phyloP scores from a whole-genome alignment of 2,113 vertebrate species.

The Strix aluco region DNA sequence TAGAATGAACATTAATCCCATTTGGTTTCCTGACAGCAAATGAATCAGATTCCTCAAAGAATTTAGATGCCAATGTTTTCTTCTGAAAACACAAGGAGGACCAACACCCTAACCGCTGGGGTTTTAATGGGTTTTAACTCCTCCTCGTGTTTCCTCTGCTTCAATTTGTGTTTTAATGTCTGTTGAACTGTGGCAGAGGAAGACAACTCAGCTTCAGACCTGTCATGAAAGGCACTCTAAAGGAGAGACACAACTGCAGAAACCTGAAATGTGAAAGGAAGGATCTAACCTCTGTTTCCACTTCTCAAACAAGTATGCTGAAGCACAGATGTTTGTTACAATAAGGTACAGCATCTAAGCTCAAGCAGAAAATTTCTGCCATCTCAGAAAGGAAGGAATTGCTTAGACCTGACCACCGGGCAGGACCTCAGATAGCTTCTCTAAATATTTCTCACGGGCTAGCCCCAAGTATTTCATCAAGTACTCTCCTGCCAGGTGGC shows the following conservation, averaged over 20 bases:
- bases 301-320: background rate
- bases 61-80: background rate
- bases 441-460: background rate
- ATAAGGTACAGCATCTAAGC: background rate
- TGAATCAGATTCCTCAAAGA: background rate
- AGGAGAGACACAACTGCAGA: background rate
- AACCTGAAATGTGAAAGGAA: background rate
- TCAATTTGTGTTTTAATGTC: background rate
- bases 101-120: background rate
- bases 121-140: background rate
- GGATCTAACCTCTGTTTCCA: background rate
- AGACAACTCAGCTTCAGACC: background rate
- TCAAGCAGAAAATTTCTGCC: background rate
- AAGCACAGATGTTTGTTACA: background rate
- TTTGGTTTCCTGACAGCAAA: background rate
- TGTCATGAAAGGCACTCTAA: background rate
- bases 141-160: background rate
- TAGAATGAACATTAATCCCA: background rate
- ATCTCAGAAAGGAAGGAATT: background rate
- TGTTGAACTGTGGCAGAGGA: background rate
- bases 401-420: background rate
- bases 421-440: background rate
- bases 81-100: background rate
- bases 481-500: background rate
- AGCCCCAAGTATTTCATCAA: background rate